These are phyloP conservation scores for Agrotis ipsilon DNA, from an alignment of 2,888 invertebrate genomes.

Conservation along the genomic window DNA sequence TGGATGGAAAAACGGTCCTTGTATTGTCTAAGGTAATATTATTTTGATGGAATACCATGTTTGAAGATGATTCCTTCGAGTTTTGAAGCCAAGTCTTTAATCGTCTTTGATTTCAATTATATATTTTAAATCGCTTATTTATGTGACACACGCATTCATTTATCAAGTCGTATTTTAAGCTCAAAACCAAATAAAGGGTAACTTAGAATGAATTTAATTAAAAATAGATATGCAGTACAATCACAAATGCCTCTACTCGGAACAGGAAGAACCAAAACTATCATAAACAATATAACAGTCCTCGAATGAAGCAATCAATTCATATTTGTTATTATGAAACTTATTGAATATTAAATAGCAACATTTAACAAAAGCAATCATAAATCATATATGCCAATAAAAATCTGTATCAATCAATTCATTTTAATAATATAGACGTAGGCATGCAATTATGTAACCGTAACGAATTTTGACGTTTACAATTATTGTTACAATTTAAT, in stretches of 20 bases:
- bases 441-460: constrained; percentile 41
- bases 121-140: background rate
- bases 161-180: background rate
- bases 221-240: background rate
- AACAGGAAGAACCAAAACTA: background rate
- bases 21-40: too few relatives aligned
- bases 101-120: background rate
- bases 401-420: constrained; percentile 54
- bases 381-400: constrained; percentile 42
- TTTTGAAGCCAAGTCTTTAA: background rate
- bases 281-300: background rate
- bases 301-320: constrained; percentile 14
- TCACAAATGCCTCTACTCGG: background rate
- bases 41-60: too few relatives aligned
- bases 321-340: constrained; percentile 28
- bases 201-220: too few relatives aligned
- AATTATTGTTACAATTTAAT: constrained; percentile 54
- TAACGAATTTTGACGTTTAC: constrained; percentile 49
- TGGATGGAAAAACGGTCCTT: too few relatives aligned
- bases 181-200: background rate
- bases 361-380: constrained; percentile 46
- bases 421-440: constrained; percentile 52
- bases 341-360: constrained; percentile 21
- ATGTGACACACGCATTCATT: background rate
- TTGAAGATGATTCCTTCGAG: background rate